Percentiles rank a stretch among this genome's conserved stretches.
These are phyloP conservation scores for Streblospio benedicti DNA, from an alignment of 1,140 invertebrate species.

Conservation along the genomic window DNA sequence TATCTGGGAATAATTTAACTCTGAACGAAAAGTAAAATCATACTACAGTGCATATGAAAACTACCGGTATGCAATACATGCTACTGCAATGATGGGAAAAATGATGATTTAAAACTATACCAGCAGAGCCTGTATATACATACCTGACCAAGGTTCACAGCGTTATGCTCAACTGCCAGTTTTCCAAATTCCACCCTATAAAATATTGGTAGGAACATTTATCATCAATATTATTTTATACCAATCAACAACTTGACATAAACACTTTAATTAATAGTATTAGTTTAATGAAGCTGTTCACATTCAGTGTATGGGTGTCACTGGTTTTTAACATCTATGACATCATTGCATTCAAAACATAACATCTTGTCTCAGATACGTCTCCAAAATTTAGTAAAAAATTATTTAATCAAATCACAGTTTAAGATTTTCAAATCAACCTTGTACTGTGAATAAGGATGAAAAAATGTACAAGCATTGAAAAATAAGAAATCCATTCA, in stretches of 20 bases:
- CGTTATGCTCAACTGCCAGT: constrained; percentile 76
- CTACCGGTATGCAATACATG: background rate
- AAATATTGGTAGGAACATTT: background rate
- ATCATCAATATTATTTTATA: constrained; percentile 4
- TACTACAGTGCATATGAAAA: background rate
- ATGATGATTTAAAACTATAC: background rate
- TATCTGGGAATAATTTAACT: background rate
- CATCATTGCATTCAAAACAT: background rate
- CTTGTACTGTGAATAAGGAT: too few species aligned
- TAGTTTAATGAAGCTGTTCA: too few species aligned
- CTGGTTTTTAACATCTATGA: too few species aligned
- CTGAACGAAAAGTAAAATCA: background rate
- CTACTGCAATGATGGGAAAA: background rate
- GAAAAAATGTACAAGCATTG: background rate
- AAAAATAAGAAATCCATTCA: background rate
- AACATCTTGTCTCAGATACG: background rate
- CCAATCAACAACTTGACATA: background rate
- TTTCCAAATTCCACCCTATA: constrained; percentile 91
- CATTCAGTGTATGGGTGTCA: too few species aligned
- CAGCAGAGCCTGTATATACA: background rate
- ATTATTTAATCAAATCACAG: too few species aligned
- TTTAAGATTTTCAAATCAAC: too few species aligned
- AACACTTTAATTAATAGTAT: too few species aligned
- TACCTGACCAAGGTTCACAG: constrained; percentile 84
- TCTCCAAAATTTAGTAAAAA: too few species aligned